phyloP scores from a whole-genome alignment of 2,113 vertebrate genomes.

The Pyxicephalus adspersus region DNA sequence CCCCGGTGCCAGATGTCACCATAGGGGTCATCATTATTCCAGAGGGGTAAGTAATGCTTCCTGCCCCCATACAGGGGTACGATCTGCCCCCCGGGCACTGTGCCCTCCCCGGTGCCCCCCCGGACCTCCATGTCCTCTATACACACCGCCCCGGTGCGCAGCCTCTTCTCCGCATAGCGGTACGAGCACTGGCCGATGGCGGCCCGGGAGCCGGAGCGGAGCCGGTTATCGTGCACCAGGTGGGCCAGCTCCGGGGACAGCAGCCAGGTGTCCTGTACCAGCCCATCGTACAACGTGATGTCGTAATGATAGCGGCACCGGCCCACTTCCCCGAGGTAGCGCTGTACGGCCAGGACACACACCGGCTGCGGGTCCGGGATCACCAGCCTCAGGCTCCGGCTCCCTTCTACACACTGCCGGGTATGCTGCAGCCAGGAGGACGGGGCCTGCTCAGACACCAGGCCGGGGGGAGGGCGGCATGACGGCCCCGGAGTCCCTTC shows the following conservation, averaged over 20 bases:
- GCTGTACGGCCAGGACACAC: conserved; percentile 70
- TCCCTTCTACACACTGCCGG: neutral
- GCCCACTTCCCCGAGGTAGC: conserved; percentile 11
- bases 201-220: conserved; percentile 74
- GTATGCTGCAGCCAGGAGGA: conserved; percentile 20
- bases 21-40: conserved; percentile 89
- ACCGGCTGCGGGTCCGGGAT: conserved; percentile 60
- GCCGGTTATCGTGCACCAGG: conserved; percentile 73
- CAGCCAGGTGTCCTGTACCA: conserved; percentile 71
- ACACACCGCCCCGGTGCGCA: conserved; percentile 74
- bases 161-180: conserved; percentile 76
- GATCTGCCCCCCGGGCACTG: conserved; percentile 58
- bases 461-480: neutral
- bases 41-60: conserved; percentile 84
- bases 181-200: conserved; percentile 72
- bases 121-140: conserved; percentile 69
- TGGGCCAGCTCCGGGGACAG: conserved; percentile 70
- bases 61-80: conserved; percentile 70
- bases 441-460: neutral
- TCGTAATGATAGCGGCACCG: conserved; percentile 64
- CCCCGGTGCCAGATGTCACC: conserved; percentile 75
- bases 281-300: conserved; percentile 78
- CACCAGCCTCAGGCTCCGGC: conserved; percentile 56
- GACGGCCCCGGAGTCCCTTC: neutral
- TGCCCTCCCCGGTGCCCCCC: rapidly evolving